phyloP scores from a whole-genome alignment of 1,140 invertebrate genomes.

The Cotesia vestalis region DNA sequence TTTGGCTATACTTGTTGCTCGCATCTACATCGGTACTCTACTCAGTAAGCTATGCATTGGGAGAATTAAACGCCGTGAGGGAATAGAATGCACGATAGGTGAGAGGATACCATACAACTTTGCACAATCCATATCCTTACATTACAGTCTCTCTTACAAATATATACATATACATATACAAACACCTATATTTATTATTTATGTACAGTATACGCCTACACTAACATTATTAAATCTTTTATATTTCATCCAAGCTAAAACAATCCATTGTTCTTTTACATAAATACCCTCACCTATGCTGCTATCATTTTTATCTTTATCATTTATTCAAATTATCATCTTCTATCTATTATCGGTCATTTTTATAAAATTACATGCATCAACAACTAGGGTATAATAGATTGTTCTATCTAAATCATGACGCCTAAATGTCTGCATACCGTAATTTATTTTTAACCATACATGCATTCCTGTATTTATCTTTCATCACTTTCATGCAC shows the following conservation, averaged over 20 bases:
- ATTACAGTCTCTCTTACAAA: conserved; percentile 6
- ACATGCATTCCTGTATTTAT: neutral
- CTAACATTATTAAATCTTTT: too few relatives aligned
- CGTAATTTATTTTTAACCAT: conserved; percentile 4
- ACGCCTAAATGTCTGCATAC: conserved; percentile 28
- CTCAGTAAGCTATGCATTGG: too few relatives aligned
- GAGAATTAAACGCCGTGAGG: neutral
- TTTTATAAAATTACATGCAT: neutral
- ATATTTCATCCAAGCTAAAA: too few relatives aligned
- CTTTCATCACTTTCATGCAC: conserved; percentile 23
- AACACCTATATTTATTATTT: conserved; percentile 22
- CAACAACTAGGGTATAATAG: too few relatives aligned
- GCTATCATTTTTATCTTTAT: conserved; percentile 4
- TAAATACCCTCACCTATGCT: neutral
- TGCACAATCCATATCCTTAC: conserved; percentile 40
- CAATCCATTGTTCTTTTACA: conserved; percentile 36
- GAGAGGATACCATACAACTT: conserved; percentile 33
- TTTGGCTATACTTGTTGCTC: neutral
- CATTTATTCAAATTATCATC: neutral
- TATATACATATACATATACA: neutral
- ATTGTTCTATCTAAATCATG: neutral
- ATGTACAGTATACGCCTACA: too few relatives aligned
- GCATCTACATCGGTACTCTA: neutral
- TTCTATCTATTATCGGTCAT: neutral
- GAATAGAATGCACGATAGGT: conserved; percentile 34